These are phyloP conservation scores for Phocoena phocoena DNA, from an alignment of 2,113 vertebrate genomes.

Conservation along the genomic window DNA sequence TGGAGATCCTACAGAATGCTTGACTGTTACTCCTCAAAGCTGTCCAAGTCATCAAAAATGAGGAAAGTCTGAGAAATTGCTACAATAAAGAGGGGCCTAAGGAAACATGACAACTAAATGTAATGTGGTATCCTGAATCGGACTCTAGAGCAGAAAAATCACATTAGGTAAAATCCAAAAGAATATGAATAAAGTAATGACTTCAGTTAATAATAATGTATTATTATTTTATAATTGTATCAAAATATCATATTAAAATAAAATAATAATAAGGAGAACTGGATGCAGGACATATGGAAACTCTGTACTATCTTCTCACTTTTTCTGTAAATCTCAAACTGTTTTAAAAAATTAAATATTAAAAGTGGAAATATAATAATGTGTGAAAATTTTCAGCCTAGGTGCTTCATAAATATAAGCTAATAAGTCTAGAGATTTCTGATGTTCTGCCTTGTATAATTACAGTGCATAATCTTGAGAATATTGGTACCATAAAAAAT, in stretches of 20 bases:
- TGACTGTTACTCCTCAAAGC: background rate
- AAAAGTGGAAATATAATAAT: background rate
- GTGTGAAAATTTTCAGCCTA: background rate
- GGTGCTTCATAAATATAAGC: background rate
- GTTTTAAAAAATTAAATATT: background rate
- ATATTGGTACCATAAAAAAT: background rate
- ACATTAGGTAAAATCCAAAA: background rate
- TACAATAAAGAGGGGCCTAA: background rate
- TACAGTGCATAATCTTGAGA: background rate
- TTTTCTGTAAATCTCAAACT: background rate
- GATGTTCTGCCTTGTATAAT: background rate
- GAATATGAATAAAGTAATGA: background rate
- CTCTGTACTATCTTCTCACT: background rate
- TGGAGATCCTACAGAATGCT: background rate
- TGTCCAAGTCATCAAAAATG: background rate
- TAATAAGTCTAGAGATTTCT: background rate
- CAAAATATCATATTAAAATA: background rate
- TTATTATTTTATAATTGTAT: background rate
- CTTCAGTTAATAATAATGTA: background rate
- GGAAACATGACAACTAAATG: background rate
- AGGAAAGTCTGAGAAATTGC: background rate
- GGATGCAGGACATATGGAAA: background rate
- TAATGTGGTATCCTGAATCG: background rate
- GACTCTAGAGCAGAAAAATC: background rate
- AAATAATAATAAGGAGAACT: background rate